Percentiles rank a stretch among this genome's conserved stretches.
Conservation (phyloP, 2,797 vertebrate species). For the Microctenopoma steveboyesi region DNA sequence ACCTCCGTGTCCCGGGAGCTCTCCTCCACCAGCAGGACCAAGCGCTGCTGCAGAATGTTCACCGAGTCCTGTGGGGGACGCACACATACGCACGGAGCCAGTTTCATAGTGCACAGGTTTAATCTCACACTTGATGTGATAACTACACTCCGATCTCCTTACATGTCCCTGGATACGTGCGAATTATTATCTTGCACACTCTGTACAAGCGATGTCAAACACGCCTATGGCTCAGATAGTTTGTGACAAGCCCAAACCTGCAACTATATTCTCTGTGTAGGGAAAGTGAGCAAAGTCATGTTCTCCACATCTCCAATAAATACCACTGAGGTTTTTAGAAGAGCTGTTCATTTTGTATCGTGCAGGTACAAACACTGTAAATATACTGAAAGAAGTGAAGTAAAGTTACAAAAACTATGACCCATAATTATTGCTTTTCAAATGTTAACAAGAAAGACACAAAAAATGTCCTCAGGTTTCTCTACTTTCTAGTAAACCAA, state of each 20-base stretch:
- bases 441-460: neutral
- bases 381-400: too few species aligned
- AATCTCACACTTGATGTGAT: neutral
- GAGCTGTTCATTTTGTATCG: neutral
- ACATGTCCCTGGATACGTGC: neutral
- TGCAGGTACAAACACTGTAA: neutral
- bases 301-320: constrained; percentile 22
- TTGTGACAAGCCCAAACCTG: constrained; percentile 49
- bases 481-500: neutral
- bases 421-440: neutral
- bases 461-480: neutral
- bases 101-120: neutral
- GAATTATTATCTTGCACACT: constrained; percentile 1
- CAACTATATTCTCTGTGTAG: constrained; percentile 1
- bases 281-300: constrained; percentile 19
- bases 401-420: too few species aligned
- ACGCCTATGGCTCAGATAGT: constrained; percentile 23
- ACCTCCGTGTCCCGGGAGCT: constrained; percentile 63
- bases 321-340: neutral
- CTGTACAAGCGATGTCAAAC: constrained; percentile 6
- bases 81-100: neutral
- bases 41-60: constrained; percentile 64
- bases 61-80: constrained; percentile 64
- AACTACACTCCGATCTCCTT: neutral
- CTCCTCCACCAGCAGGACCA: constrained; percentile 63